A percentile compares a stretch with the other conserved stretches of the same genome.
These are phyloP conservation scores for Cavia porcellus DNA, from an alignment of 2,113 vertebrate species.

Conservation along the genomic window DNA sequence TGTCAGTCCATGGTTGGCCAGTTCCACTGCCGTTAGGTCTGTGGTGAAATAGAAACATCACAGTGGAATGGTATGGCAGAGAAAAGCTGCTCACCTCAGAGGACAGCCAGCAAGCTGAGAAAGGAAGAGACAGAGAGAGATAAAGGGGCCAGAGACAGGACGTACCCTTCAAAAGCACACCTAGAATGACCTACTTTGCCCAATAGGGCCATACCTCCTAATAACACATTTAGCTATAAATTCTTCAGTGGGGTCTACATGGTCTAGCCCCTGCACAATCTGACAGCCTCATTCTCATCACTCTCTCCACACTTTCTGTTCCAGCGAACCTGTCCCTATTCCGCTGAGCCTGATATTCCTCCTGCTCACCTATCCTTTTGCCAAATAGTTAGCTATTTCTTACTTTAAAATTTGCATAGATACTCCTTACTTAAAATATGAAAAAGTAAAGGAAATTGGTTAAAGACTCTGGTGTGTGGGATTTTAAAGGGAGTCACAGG, in stretches of 20 bases:
- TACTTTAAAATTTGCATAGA: not conserved
- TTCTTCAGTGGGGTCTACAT: not conserved
- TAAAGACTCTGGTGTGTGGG: not conserved
- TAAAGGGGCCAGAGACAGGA: not conserved
- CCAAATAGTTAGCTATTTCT: not conserved
- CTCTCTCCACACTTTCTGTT: not conserved
- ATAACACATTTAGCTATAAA: not conserved
- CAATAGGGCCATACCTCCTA: not conserved
- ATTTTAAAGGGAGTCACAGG: not conserved
- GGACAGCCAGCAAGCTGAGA: not conserved
- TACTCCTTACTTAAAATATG: slow-evolving; percentile 8
- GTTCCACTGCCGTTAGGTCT: not conserved
- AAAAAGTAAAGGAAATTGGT: not conserved
- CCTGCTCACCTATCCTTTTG: not conserved
- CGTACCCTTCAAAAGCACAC: not conserved
- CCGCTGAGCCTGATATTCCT: not conserved
- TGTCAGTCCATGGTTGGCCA: not conserved
- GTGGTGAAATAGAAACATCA: not conserved
- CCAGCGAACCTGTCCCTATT: not conserved
- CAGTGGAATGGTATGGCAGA: not conserved
- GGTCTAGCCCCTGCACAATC: not conserved
- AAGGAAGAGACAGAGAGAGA: not conserved
- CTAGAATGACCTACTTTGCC: not conserved
- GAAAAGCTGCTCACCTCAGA: not conserved
- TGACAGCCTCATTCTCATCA: not conserved